A percentile compares a stretch with the other conserved stretches of the same genome.
phyloP scores from a whole-genome alignment of 1,140 invertebrate genomes.

The Halictus rubicundus region DNA sequence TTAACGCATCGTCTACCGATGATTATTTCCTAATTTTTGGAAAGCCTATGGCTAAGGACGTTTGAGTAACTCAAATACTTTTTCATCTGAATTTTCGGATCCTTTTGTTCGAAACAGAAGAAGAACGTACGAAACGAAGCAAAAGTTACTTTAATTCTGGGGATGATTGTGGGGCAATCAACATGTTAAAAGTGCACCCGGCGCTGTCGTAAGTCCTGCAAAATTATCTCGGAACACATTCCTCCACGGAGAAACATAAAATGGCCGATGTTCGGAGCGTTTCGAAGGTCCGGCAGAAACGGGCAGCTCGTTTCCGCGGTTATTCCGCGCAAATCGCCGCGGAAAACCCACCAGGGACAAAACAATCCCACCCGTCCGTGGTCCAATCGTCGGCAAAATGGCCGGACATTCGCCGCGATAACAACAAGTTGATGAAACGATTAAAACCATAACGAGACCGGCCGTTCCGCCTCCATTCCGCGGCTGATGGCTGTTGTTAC shows the following conservation, averaged over 20 bases:
- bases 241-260: background rate
- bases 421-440: slow-evolving; percentile 75
- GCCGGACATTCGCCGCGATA: slow-evolving; percentile 64
- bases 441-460: slow-evolving; percentile 72
- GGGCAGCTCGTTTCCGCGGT: slow-evolving; percentile 12
- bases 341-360: slow-evolving; percentile 57
- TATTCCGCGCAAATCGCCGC: slow-evolving; percentile 47
- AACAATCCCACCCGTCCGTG: slow-evolving; percentile 44
- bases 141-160: no score
- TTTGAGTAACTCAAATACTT: no score
- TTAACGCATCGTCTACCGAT: no score
- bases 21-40: no score
- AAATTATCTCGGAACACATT: no score
- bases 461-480: slow-evolving; percentile 23
- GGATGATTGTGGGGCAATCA: no score
- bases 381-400: slow-evolving; percentile 62
- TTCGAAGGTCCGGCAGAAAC: background rate
- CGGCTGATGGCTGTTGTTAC: slow-evolving; percentile 62
- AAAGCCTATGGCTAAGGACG: no score
- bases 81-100: no score
- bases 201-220: no score
- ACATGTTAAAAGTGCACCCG: no score
- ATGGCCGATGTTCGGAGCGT: background rate
- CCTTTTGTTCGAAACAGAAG: no score
- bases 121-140: no score